Percentiles rank a stretch among this genome's conserved stretches.
Evolutionary conservation across 2,113 vertebrate genomes (phyloP).

Genomic region (Thamnophis sirtalis): DNA sequence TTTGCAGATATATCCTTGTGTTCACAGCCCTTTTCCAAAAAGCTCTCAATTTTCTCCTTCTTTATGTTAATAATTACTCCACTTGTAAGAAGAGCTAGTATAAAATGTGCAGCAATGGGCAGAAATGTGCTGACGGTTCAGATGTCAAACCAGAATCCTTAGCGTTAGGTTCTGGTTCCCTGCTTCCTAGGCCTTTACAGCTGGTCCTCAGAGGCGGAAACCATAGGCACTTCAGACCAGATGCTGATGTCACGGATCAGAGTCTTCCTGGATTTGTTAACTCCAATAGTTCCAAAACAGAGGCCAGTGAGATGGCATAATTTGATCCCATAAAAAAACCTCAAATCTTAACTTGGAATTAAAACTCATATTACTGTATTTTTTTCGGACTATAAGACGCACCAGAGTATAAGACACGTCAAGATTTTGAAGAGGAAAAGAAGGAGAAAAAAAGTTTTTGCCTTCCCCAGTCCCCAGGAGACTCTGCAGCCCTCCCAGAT

Average conservation of each 20-base stretch:
- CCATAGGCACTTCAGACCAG: background rate
- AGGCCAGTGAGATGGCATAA: background rate
- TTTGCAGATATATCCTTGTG: background rate
- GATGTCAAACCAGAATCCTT: background rate
- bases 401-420: no score
- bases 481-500: no score
- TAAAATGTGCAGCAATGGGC: background rate
- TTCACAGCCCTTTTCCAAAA: background rate
- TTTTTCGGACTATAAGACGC: no score
- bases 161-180: background rate
- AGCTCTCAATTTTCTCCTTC: accelerated
- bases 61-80: background rate
- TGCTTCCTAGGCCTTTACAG: background rate
- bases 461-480: no score
- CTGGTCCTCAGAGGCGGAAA: background rate
- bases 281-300: background rate
- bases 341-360: background rate
- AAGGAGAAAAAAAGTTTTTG: no score
- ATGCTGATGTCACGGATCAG: background rate
- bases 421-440: no score
- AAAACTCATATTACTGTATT: background rate
- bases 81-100: background rate
- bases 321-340: background rate
- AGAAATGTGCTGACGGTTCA: background rate
- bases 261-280: background rate